Conservation (phyloP, 2,113 vertebrate species). For the Burhinus bistriatus region DNA sequence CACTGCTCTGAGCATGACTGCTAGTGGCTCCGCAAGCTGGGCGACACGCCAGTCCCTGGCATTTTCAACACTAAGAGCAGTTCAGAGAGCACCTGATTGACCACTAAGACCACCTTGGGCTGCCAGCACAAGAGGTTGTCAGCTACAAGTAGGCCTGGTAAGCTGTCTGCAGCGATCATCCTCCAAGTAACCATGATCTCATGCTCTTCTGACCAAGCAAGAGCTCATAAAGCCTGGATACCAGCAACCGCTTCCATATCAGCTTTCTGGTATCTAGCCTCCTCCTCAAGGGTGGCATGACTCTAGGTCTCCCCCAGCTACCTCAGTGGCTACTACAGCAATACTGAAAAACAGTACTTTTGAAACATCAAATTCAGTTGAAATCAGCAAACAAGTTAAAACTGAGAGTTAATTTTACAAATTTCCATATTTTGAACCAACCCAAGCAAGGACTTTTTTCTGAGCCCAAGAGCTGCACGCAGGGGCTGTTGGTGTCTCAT, state of each 20-base stretch:
- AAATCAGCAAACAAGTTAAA: not conserved
- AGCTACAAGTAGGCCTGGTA: fast-evolving
- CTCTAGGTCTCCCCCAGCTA: not conserved
- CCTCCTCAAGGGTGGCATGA: not conserved
- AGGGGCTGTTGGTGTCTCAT: fast-evolving
- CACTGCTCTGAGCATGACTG: fast-evolving
- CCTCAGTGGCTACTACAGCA: not conserved
- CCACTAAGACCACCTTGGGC: fast-evolving
- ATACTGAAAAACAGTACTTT: not conserved
- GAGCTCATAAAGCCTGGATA: too few species aligned
- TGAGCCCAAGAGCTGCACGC: not conserved
- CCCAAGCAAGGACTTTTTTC: not conserved
- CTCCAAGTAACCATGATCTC: fast-evolving
- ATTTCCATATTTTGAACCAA: not conserved
- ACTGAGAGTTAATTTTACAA: not conserved
- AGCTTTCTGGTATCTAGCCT: not conserved
- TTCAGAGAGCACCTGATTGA: too few species aligned
- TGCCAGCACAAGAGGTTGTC: not conserved
- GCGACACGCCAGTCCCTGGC: not conserved
- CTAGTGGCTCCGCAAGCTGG: not conserved
- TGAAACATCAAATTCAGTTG: not conserved
- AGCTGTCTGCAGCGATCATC: not conserved
- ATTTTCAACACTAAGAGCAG: fast-evolving
- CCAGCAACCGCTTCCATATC: not conserved
- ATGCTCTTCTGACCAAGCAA: fast-evolving